Conservation (phyloP, 1,140 invertebrate species). For the Neocloeon triangulifer region DNA sequence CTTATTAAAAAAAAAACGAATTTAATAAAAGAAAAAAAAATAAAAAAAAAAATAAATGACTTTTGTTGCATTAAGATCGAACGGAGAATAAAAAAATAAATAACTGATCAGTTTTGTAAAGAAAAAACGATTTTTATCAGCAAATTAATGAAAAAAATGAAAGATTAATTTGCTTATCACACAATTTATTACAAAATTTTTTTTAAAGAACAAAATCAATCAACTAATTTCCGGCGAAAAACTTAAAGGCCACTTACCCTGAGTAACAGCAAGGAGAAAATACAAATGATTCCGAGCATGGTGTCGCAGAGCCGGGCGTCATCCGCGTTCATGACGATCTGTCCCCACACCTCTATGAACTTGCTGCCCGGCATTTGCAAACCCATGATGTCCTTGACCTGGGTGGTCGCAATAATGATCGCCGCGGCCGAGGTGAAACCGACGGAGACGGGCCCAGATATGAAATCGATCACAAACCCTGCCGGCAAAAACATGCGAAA, state of each 20-base stretch:
- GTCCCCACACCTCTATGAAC: slow-evolving; percentile 34
- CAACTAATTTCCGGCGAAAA: too few relatives aligned
- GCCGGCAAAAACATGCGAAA: slow-evolving; percentile 12
- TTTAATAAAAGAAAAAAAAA: too few relatives aligned
- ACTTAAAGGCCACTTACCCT: too few relatives aligned
- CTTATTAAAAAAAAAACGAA: not conserved
- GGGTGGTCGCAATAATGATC: slow-evolving; percentile 66
- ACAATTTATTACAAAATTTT: too few relatives aligned
- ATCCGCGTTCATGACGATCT: slow-evolving; percentile 37
- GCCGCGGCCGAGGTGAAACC: slow-evolving; percentile 79
- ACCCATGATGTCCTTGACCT: slow-evolving; percentile 60
- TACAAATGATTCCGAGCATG: slow-evolving; percentile 36
- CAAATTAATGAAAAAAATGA: too few relatives aligned
- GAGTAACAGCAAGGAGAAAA: slow-evolving; percentile 36
- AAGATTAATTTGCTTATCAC: too few relatives aligned
- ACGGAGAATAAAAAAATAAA: too few relatives aligned
- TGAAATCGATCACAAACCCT: slow-evolving; percentile 82
- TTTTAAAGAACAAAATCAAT: too few relatives aligned
- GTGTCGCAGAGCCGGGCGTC: slow-evolving; percentile 42
- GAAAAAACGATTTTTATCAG: too few relatives aligned
- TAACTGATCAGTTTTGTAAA: too few relatives aligned
- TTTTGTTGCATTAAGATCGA: too few relatives aligned
- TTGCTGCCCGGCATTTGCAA: slow-evolving; percentile 36
- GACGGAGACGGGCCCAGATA: slow-evolving; percentile 73
- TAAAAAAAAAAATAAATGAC: too few relatives aligned